These are phyloP conservation scores for Brachionus asplanchnoidis DNA, from an alignment of 1,140 invertebrate species.

Conservation along the genomic window DNA sequence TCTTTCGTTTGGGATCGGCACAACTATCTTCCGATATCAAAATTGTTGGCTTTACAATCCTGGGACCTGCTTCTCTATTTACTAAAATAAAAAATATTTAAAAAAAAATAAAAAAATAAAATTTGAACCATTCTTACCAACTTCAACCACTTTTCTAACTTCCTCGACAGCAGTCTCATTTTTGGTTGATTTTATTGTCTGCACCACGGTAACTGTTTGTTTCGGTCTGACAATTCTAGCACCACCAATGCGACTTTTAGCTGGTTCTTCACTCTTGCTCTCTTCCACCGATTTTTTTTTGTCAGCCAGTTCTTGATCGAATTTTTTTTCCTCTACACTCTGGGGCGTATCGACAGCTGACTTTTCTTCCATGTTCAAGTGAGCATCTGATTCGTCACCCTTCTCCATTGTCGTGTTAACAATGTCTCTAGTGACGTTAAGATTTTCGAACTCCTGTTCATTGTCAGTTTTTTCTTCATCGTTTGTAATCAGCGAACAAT, in stretches of 20 bases:
- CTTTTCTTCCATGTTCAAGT: background rate
- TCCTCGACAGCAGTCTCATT: background rate
- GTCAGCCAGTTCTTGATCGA: background rate
- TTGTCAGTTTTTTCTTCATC: background rate
- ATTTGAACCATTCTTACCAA: background rate
- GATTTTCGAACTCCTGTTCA: background rate
- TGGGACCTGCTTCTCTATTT: background rate
- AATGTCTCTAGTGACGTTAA: background rate
- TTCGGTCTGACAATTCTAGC: background rate
- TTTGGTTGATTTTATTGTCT: background rate
- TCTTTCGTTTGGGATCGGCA: background rate
- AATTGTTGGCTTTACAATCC: constrained; percentile 4
- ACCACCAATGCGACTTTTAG: background rate
- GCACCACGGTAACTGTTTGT: background rate
- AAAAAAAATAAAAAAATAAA: background rate
- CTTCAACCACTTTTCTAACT: background rate
- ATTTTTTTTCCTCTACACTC: background rate
- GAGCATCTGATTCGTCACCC: background rate
- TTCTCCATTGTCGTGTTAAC: background rate
- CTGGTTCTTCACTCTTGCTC: background rate
- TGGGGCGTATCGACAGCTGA: background rate
- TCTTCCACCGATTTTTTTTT: background rate
- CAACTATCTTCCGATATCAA: background rate
- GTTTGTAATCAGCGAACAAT: constrained; percentile 6
- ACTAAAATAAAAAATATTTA: background rate